Evolutionary conservation across 1,140 invertebrate genomes (phyloP).

Genomic region (Lepidurus couesii): DNA sequence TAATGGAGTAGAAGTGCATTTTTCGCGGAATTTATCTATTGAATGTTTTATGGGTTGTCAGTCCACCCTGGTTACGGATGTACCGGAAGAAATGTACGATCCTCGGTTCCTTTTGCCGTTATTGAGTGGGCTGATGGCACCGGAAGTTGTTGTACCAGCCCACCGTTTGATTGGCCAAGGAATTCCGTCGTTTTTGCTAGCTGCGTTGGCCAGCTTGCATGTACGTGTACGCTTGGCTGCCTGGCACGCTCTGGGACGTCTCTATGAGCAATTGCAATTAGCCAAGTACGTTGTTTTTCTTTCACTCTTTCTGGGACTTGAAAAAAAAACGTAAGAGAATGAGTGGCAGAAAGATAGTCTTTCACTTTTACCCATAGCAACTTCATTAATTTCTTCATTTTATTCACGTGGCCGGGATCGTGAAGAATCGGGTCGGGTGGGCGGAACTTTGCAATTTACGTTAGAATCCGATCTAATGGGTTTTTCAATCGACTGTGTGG

Average conservation of each 20-base stretch:
- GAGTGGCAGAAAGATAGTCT: no score
- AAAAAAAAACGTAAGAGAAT: no score
- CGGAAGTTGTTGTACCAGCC: conserved; percentile 58
- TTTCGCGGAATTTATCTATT: not conserved
- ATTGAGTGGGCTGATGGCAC: conserved; percentile 56
- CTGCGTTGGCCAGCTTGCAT: conserved; percentile 56
- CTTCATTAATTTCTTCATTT: no score
- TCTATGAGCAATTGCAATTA: conserved; percentile 60
- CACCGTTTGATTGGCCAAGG: conserved; percentile 59
- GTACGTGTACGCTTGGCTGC: conserved; percentile 55
- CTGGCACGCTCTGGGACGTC: conserved; percentile 58
- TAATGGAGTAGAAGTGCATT: not conserved
- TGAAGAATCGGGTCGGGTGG: no score
- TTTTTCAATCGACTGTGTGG: no score
- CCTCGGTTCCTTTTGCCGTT: conserved; percentile 65
- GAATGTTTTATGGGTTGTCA: not conserved
- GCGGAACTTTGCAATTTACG: no score
- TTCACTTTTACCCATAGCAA: no score
- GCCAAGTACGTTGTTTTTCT: conserved; percentile 49
- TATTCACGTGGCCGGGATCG: no score
- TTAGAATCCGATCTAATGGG: no score
- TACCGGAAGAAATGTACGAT: conserved; percentile 53
- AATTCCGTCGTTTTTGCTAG: conserved; percentile 57
- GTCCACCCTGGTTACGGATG: conserved; percentile 23
- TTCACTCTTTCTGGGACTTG: no score